Percentiles rank a stretch among this genome's conserved stretches.
These are phyloP conservation scores for Luperina nickerlii DNA, from an alignment of 2,888 invertebrate species.

Conservation along the genomic window DNA sequence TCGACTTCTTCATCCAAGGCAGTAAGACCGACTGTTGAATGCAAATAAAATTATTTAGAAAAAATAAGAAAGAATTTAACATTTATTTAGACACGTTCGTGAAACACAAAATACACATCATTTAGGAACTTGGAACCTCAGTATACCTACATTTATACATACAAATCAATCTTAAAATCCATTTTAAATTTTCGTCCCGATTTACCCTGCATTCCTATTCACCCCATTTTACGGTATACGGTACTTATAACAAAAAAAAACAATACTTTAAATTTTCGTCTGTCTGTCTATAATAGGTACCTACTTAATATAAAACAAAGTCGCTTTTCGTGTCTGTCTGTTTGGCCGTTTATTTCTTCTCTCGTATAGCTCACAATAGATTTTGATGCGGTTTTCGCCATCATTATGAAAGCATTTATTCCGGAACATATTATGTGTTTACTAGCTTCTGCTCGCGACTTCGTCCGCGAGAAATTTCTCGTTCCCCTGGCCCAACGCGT, in stretches of 20 bases:
- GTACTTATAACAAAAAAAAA: no score
- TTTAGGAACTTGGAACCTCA: not conserved
- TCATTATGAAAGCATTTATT: not conserved
- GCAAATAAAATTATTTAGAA: not conserved
- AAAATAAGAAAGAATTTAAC: no score
- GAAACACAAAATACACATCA: not conserved
- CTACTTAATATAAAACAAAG: not conserved
- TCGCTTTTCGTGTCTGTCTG: not conserved
- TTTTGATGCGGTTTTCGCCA: not conserved
- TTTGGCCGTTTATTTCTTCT: not conserved
- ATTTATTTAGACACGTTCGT: not conserved
- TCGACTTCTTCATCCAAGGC: slow-evolving; percentile 81
- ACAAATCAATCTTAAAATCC: no score
- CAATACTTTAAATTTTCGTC: no score
- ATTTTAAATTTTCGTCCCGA: no score
- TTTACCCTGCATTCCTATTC: no score
- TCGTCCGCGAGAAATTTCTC: no score
- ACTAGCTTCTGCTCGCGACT: no score
- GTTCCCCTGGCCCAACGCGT: no score
- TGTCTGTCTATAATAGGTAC: no score
- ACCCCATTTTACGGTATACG: no score
- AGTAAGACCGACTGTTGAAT: slow-evolving; percentile 73
- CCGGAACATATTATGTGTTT: not conserved
- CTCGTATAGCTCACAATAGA: not conserved
- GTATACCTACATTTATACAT: not conserved